Conservation (phyloP, 2,888 invertebrate genomes). For the Cataglyphis altisquamis region DNA sequence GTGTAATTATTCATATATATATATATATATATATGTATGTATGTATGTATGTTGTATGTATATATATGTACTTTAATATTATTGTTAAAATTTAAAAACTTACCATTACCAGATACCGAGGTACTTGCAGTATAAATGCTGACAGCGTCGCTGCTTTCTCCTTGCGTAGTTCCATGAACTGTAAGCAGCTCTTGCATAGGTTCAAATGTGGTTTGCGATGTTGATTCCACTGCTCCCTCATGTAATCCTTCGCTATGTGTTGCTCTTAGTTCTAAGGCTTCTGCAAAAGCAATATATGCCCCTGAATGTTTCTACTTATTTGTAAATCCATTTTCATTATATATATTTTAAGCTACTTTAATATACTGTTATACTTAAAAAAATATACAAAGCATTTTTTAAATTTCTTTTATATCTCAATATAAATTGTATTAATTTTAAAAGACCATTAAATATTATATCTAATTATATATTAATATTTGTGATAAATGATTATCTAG, state of each 20-base stretch:
- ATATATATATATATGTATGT: neutral
- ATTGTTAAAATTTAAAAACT: slow-evolving; percentile 51
- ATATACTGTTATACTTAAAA: neutral
- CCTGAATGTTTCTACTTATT: slow-evolving; percentile 6
- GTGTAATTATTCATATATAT: slow-evolving; percentile 4
- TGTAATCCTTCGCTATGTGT: slow-evolving; percentile 80
- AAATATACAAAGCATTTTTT: neutral
- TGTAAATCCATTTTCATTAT: neutral
- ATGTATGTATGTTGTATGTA: neutral
- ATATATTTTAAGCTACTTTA: neutral
- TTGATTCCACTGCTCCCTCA: slow-evolving; percentile 78
- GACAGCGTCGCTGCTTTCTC: slow-evolving; percentile 83
- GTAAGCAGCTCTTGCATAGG: slow-evolving; percentile 80
- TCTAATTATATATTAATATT: neutral
- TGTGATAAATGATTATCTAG: slow-evolving; percentile 36
- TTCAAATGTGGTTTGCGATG: slow-evolving; percentile 74
- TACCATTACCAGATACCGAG: slow-evolving; percentile 84
- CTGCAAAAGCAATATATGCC: slow-evolving; percentile 69
- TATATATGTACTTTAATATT: slow-evolving; percentile 3
- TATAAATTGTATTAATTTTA: slow-evolving; percentile 21
- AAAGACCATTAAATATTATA: slow-evolving; percentile 21
- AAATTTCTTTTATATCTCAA: neutral
- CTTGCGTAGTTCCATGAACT: slow-evolving; percentile 80
- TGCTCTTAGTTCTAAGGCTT: slow-evolving; percentile 80
- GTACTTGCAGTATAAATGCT: slow-evolving; percentile 85